Base-by-base conservation (phyloP, 2,113 vertebrate genomes). In the Saguinus imperator region DNA sequence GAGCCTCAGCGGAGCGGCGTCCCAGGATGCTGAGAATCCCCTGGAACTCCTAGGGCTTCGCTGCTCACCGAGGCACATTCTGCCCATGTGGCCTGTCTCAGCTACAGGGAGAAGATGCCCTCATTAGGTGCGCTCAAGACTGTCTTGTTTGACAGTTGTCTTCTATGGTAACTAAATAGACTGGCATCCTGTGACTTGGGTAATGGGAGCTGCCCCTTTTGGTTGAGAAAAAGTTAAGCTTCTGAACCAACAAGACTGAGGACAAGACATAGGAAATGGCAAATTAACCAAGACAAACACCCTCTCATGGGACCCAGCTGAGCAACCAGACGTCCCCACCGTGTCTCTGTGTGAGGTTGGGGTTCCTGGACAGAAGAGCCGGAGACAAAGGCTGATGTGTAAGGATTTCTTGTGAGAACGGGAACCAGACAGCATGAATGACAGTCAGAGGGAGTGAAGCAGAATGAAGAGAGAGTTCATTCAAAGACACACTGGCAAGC, bases 221-320 rank as follows among this genome's bases (percentile, higher is more conserved):
- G 45, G 17, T 72, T 86, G 52, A 55, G 61, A 87, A 82, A 64
- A 48, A 66, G 40, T 17, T 11, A 43, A 72, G 70, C 77, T 81
- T 55, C 73, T 94, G 76, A 96, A 52, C 25, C 14, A 29, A 48
- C 13, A 89, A 91, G 72, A 32, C 61, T 64, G 9, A 79, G 40
- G 50, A 40, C 37, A 35, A 55, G 83, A 88, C 35, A 2, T 11
- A 13, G 35, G n/a, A 43, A 72, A 29, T 16, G 7, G 11, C 12
- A 45, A 79, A 50, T 40, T 50, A 55, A 75, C 58, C 75, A 52
- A 52, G 55, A 64, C 72, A 55, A 76, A 16, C 1, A 27, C 16
- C 10, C 16, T 92, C 48, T 37, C 27, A 7, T 1, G 40, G 72
- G 66, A n/a, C 3, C 29, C 35, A 72, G 16, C 58, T 81, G 57